Percentiles rank a stretch among this genome's conserved stretches.
Evolutionary conservation across 1,140 invertebrate genomes (phyloP).

Genomic region (Lerema accius): DNA sequence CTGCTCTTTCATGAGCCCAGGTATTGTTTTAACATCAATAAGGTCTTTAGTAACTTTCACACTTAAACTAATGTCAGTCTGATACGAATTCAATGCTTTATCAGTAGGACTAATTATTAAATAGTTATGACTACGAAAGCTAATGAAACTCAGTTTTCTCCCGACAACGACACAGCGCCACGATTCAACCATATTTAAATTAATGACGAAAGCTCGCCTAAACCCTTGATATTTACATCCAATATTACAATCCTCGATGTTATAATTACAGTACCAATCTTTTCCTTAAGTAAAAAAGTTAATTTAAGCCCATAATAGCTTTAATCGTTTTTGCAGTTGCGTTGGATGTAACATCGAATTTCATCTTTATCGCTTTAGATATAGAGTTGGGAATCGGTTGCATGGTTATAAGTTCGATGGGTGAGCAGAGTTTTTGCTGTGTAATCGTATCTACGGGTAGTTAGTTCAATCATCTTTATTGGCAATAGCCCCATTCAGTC

Average conservation of each 20-base stretch:
- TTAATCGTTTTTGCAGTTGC: conserved; percentile 31
- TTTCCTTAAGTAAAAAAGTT: conserved; percentile 34
- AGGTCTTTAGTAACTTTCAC: no score
- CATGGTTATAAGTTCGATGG: conserved; percentile 2
- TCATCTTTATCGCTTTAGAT: not conserved
- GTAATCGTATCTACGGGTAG: conserved; percentile 38
- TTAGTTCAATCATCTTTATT: conserved; percentile 65
- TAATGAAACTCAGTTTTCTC: no score
- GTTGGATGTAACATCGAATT: not conserved
- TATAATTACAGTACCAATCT: conserved; percentile 30
- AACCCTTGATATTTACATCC: conserved; percentile 15
- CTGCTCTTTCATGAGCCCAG: no score
- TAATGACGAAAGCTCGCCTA: conserved; percentile 11
- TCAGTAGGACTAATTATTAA: no score
- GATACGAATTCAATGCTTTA: no score
- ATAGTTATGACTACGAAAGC: no score
- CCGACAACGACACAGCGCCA: no score
- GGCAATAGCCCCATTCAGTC: conserved; percentile 60
- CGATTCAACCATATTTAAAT: not conserved
- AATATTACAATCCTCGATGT: conserved; percentile 27
- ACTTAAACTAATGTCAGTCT: no score
- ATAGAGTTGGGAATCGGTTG: conserved; percentile 15
- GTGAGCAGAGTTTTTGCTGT: conserved; percentile 32
- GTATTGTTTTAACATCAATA: no score
- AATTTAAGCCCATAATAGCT: conserved; percentile 32